Evolutionary conservation across 2,113 vertebrate genomes (phyloP).

Genomic region (Sialia sialis): DNA sequence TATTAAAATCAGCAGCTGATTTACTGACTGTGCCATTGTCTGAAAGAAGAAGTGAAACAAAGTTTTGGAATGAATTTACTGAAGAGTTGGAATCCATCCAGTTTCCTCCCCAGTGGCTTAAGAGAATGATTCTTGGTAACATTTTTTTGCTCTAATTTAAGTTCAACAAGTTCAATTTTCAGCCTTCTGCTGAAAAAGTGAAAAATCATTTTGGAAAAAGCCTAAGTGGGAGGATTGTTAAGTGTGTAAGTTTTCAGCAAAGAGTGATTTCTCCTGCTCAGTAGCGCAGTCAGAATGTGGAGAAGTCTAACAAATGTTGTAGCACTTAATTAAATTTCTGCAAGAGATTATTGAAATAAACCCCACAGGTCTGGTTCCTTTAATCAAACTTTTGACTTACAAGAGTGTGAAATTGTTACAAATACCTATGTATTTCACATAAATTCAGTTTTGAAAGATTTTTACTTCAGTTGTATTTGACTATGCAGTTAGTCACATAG

Average conservation of each 20-base stretch:
- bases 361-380: background rate
- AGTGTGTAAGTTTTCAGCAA: background rate
- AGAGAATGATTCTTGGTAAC: background rate
- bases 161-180: background rate
- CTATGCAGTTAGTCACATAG: background rate
- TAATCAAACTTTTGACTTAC: background rate
- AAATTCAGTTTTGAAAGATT: background rate
- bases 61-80: constrained; percentile 13
- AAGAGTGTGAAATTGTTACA: background rate
- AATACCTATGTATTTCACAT: background rate
- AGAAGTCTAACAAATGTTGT: background rate
- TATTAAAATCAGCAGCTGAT: background rate
- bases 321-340: background rate
- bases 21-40: background rate
- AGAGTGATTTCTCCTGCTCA: background rate
- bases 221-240: background rate
- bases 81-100: constrained; percentile 2
- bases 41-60: background rate
- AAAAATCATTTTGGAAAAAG: background rate
- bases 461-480: background rate
- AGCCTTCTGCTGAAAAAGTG: background rate
- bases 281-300: background rate
- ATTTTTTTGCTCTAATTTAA: background rate
- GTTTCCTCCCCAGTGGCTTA: background rate
- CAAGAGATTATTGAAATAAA: background rate